These are phyloP conservation scores for Agrochola litura DNA, from an alignment of 2,888 invertebrate genomes.

Conservation along the genomic window DNA sequence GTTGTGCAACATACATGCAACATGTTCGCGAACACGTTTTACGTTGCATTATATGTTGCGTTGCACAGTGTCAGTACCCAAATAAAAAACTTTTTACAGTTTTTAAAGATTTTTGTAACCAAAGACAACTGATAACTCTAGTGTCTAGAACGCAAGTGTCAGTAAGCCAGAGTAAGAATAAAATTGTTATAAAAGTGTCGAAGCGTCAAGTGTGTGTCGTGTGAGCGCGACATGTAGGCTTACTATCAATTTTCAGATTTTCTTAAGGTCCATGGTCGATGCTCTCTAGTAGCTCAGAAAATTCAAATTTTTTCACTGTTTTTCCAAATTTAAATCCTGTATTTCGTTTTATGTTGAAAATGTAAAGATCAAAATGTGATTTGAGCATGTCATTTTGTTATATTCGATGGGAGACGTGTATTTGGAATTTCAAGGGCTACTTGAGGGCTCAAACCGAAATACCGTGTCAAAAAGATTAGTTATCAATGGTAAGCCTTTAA, in stretches of 20 bases:
- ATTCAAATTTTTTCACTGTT: neutral
- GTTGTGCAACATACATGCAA: constrained; percentile 5
- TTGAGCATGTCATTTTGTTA: neutral
- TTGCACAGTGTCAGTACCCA: neutral
- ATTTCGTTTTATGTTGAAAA: neutral
- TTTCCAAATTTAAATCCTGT: neutral
- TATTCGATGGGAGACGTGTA: no score
- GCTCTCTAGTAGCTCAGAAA: neutral
- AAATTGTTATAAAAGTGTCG: constrained; percentile 41
- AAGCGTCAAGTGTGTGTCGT: constrained; percentile 63
- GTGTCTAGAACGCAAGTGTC: constrained; percentile 49
- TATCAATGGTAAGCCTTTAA: constrained; percentile 52
- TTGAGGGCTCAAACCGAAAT: neutral
- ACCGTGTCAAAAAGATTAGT: neutral
- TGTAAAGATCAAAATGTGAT: neutral
- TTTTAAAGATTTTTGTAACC: neutral
- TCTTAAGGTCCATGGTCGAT: neutral
- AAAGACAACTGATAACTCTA: constrained; percentile 27
- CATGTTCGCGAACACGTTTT: neutral
- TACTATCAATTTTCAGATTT: constrained; percentile 37
- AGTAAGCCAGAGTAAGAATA: constrained; percentile 42
- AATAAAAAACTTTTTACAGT: neutral
- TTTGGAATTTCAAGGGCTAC: no score
- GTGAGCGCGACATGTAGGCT: constrained; percentile 42
- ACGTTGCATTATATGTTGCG: constrained; percentile 6